Evolutionary conservation across 1,140 invertebrate species (phyloP), one percentile per base, ranked within the genome.

Genomic region (Drosophila orosa): DNA sequence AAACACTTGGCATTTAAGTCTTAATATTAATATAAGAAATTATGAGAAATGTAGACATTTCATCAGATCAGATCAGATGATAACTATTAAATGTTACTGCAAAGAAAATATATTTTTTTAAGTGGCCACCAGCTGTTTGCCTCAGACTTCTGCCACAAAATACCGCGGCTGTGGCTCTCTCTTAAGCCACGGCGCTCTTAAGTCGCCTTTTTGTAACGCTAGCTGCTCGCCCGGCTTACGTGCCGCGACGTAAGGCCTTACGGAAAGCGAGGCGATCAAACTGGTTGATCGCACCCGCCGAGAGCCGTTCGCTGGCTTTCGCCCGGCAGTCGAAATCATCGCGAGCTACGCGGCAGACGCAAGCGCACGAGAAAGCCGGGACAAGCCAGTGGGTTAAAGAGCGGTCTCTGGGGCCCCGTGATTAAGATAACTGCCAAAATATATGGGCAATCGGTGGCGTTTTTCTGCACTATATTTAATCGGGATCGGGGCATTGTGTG

Each of bases 211-310:
- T 56, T 65, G 42, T 47, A 12, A 55, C 72, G 47, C 54, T 10
- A 52, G 29, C 19, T 17, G 45, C 7, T 44, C 22, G 13, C 17
- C n/a, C 35, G 15, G 48, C 29, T 62, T 60, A 35, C 58, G 40
- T 37, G 42, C 22, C n/a, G 24, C 59, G 2, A 61, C 81, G 81
- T 85, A 78, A 78, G 58, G 37, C 48, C 71, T 76, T 84, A 84
- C 80, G 80, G 68, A 55, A 58, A 55, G 52, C 47, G 24, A 68
- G 57, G 22, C 67, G 55, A 57, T 56, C 48, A 86, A 87, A 87
- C 83, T 87, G 83, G 83, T 87, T 87, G 83, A 89, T 83, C 66
- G 79, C 80, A 87, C 84, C 79, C 75, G 83, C 83, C 50, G 50
- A 54, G 50, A 54, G 50, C 50, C 71, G 68, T 56, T 59, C 35